Evolutionary conservation across 2,113 vertebrate genomes (phyloP), one percentile per base, ranked within the genome.

Genomic region (Mystacornis crossleyi): DNA sequence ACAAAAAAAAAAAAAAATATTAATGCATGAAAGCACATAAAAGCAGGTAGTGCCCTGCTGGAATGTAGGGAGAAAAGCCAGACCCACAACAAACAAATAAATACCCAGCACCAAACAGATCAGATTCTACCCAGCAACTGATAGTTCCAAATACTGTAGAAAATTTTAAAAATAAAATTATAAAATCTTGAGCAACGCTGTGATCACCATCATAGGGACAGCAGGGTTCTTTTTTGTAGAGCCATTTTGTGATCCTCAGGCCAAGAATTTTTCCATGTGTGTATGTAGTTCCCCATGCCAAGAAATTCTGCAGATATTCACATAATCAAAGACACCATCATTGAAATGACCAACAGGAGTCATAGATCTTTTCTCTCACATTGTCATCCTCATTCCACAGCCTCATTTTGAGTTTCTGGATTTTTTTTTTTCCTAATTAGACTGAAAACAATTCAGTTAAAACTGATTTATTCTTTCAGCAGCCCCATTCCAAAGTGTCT

Each of bases 191-290:
- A 65, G 25, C 12, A 53, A 3, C 8, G 6, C 8, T 26, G 3
- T 8, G 29, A 45, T 20, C 10, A 45, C 8, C 5, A 7, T 4
- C 8, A 16, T 0, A 40, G 9, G 6, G 11, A 7, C 42, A 61
- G 8, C 24, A 40, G 8, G 1, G 1, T 5, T 5, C 9, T 11
- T 42, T 45, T n/a, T 8, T 12, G 8, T 7, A 20, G 18, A 24
- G n/a, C 1, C 21, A 31, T 34, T 84, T 69, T 58, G 19, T 33
- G 4, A 58, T 24, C 7, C 23, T 34, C 65, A 40, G 23, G 13
- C 16, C 18, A n/a, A 18, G 13, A 34, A 36, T 12, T 42, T 69
- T 43, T 18, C 66, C 24, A 4, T 0, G 2, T 34, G 5, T 28
- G 0, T 15, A 24, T 17, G 5, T 1, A 57, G 8, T 9, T 42